Base-by-base conservation (phyloP, 2,113 vertebrate genomes). In the Gasterosteus aculeatus region DNA sequence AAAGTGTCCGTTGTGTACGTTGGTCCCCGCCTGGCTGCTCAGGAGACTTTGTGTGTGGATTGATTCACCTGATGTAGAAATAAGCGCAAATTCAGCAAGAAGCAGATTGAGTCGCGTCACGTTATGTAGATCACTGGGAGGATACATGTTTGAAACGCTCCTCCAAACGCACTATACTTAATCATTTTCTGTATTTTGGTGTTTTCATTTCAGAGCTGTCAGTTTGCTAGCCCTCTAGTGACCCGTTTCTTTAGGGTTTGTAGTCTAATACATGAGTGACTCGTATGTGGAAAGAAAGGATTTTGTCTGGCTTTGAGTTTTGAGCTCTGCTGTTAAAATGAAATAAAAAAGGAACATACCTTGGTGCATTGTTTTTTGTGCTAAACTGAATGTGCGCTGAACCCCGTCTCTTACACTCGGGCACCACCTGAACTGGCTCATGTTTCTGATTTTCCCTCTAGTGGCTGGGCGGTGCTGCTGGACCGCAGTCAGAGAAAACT, bases 391-490 rank as follows among this genome's bases (percentile, higher is more conserved):
- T 7, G 4, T 11, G 0, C n/a, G 10, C 8, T 53, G 49, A 53
- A 53, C n/a, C 51, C 10, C 5, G 51, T 53, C 51, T 11, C 51
- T n/a, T 26, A 26, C 22, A 53, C n/a, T 26, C 10, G 1, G n/a
- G 4, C 26, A 54, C 26, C n/a, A 26, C 12, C 4, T 14, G 26
- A 29, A 29, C 26, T 26, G 5, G 49, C 19, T 22, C 14, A 7
- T 35, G 18, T 19, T 19, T n/a, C 5, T 69, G 18, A 39, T 46
- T 46, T 11, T 73, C 18, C 44, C 57, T 16, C 69, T 38, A 99
- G 98, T 19, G 98, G 97, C 72, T 98, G 97, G 97, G 96, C 97
- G 51, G 97, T 97, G 94, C 92, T 99, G 71, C 90, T 99, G 56
- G 97, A 99, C 89, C 95, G 98, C 76, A 96, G 96, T 77, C 98